Evolutionary conservation across 2,888 invertebrate species (phyloP), one percentile per base, ranked within the genome.

Genomic region (Calephelis perditalis): DNA sequence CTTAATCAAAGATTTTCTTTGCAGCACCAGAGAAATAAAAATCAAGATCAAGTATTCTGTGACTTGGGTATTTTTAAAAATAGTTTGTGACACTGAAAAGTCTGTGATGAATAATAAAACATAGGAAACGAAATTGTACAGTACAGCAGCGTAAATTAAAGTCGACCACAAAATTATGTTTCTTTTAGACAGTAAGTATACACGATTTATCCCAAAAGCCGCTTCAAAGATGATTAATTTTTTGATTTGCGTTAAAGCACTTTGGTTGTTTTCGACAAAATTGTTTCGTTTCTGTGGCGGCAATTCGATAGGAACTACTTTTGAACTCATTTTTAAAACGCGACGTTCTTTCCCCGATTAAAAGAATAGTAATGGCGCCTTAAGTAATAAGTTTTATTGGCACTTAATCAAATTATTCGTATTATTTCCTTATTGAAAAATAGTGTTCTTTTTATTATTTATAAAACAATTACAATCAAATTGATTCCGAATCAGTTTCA

Each of bases 151-250:
- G 37, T 65, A 65, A 43, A 55, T 36, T 12, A 58, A 60, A 58
- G 62, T 63, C 7, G 62, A 60, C 55, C 59, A 55, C 15, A 46
- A 15, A 45, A 59, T 54, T 37, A 55, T 45, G 35, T 59, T 59
- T 45, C 46, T 55, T 55, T 12, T 37, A 45, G 55, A 55, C 45
- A 55, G 44, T 37, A 67, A 62, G 56, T 61, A 64, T 52, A 63
- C 47, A 58, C 65, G 65, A 62, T 67, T 65, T 36, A 67, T 59
- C 46, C 67, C 67, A 12, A 67, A 26, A n/a, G 61, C 36, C 12
- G 59, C 56, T 65, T 65, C 59, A 11, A 67, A 57, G 2, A 65
- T 8, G 9, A 67, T 62, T 5, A 67, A 60, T 47, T 54, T 60
- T 61, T 58, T 61, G 47, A 67, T 57, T 55, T 62, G 56, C 5